Percentiles rank a stretch among this genome's conserved stretches.
Conservation (phyloP, 2,888 invertebrate species). For the Pseudanteris insignis region DNA sequence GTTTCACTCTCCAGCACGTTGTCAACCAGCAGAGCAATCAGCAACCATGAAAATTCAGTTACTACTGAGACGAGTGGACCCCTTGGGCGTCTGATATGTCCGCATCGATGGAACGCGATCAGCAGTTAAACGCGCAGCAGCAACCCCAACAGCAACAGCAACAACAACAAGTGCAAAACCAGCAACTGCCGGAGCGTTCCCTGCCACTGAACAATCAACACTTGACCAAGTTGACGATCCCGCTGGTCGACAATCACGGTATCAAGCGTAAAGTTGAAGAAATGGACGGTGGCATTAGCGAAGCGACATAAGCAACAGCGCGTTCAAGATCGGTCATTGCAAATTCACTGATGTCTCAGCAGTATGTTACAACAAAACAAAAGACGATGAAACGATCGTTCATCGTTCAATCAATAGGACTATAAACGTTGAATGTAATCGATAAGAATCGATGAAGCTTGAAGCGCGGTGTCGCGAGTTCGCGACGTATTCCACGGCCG, state of each 20-base stretch:
- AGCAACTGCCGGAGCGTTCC: slow-evolving; percentile 53
- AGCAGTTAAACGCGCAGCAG: slow-evolving; percentile 52
- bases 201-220: slow-evolving; percentile 50
- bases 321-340: slow-evolving; percentile 64
- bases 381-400: slow-evolving; percentile 2
- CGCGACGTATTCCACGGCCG: slow-evolving; percentile 28
- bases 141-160: slow-evolving; percentile 49
- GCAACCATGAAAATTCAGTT: slow-evolving; percentile 82
- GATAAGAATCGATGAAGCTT: slow-evolving; percentile 34
- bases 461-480: slow-evolving; percentile 19
- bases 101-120: slow-evolving; percentile 47
- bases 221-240: slow-evolving; percentile 50
- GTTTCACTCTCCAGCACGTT: slow-evolving; percentile 74
- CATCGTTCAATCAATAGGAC: slow-evolving; percentile 21
- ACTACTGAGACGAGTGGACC: slow-evolving; percentile 75
- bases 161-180: slow-evolving; percentile 31
- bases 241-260: slow-evolving; percentile 56
- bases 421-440: slow-evolving; percentile 31
- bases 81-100: slow-evolving; percentile 63
- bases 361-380: slow-evolving; percentile 45
- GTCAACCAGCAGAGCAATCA: slow-evolving; percentile 69
- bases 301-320: slow-evolving; percentile 54
- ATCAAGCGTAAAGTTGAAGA: slow-evolving; percentile 64
- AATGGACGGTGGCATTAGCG: slow-evolving; percentile 57
- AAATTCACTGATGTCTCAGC: slow-evolving; percentile 64